Conservation (phyloP, 1,140 invertebrate genomes). For the Piezodorus guildinii region DNA sequence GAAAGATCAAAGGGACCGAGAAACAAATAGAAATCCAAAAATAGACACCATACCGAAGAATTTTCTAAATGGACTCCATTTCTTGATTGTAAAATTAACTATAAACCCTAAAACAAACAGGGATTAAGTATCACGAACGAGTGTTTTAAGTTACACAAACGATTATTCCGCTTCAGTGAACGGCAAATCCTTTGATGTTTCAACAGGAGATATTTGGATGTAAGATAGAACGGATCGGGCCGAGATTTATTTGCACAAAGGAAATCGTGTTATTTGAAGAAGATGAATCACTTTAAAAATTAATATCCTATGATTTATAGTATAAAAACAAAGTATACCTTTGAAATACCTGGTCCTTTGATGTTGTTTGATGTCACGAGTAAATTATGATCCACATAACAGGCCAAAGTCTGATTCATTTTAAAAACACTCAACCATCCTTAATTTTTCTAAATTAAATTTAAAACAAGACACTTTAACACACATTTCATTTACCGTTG, state of each 20-base stretch:
- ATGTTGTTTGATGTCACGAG: constrained; percentile 25
- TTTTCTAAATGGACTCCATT: background rate
- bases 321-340: constrained; percentile 20
- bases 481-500: constrained; percentile 10
- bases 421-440: constrained; percentile 22
- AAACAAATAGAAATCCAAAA: constrained; percentile 15
- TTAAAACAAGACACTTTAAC: constrained; percentile 17
- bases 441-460: constrained; percentile 21
- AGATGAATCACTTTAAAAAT: background rate
- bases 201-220: background rate
- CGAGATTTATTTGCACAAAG: constrained; percentile 1
- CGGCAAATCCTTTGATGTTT: constrained; percentile 14
- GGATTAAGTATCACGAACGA: background rate
- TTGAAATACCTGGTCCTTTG: constrained; percentile 25
- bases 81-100: background rate
- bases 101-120: background rate
- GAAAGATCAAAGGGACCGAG: constrained; percentile 9
- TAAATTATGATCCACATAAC: constrained; percentile 6
- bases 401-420: constrained; percentile 17
- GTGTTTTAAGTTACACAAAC: background rate
- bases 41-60: constrained; percentile 1
- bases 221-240: background rate
- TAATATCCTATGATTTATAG: background rate
- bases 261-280: background rate
- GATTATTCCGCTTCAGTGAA: constrained; percentile 12